These are phyloP conservation scores for Lithobates sylvaticus DNA, from an alignment of 2,797 vertebrate species.

Conservation along the genomic window DNA sequence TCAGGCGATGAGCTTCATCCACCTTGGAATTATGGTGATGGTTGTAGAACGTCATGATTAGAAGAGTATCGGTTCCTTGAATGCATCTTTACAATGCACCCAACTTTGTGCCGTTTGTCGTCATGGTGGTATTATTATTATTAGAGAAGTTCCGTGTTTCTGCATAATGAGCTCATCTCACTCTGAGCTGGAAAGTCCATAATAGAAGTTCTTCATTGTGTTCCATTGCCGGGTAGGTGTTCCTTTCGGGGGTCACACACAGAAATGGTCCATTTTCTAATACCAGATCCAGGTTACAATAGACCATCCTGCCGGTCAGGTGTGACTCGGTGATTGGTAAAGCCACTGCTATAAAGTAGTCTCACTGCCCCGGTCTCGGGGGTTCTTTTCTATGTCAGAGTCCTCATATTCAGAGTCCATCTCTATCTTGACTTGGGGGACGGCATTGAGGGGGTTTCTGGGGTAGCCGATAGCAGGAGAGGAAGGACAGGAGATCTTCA, in stretches of 20 bases:
- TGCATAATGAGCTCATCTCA: not conserved
- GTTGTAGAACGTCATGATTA: not conserved
- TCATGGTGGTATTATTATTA: not conserved
- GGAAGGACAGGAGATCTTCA: slow-evolving; percentile 96
- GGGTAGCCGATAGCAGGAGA: slow-evolving; percentile 85
- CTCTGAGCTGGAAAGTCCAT: not conserved
- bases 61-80: not conserved
- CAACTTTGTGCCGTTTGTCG: not conserved
- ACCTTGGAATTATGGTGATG: not conserved
- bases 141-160: not conserved
- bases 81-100: not conserved
- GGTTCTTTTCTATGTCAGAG: slow-evolving; percentile 80
- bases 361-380: slow-evolving; percentile 85
- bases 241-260: not conserved
- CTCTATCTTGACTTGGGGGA: slow-evolving; percentile 96
- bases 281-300: not conserved
- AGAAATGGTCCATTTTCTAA: not conserved
- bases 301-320: not conserved
- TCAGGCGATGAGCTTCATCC: not conserved
- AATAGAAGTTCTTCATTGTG: not conserved
- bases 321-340: not conserved
- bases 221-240: not conserved
- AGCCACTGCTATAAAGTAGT: slow-evolving; percentile 82
- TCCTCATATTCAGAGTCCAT: slow-evolving; percentile 93
- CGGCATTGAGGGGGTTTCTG: slow-evolving; percentile 78